Evolutionary conservation across 2,888 invertebrate genomes (phyloP).

Genomic region (Drosophila quinaria): DNA sequence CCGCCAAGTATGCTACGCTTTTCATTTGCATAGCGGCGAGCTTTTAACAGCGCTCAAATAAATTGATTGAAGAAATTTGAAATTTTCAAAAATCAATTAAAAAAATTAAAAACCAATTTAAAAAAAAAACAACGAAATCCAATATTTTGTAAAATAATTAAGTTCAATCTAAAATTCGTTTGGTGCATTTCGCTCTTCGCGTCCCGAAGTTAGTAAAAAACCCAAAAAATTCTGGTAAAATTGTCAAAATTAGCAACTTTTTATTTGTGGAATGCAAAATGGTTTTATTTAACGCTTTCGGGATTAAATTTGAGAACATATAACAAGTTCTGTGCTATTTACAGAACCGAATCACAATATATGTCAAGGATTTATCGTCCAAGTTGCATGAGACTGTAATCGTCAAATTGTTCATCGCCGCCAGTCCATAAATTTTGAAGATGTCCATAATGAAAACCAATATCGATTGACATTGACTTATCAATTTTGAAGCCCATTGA

Average conservation of each 20-base stretch:
- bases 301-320: constrained; percentile 4
- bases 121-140: too few relatives aligned
- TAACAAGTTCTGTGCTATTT: constrained; percentile 29
- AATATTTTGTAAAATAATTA: too few relatives aligned
- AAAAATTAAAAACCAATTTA: too few relatives aligned
- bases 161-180: too few relatives aligned
- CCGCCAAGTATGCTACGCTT: constrained; percentile 5
- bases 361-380: constrained; percentile 85
- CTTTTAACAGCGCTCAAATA: background rate
- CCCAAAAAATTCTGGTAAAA: too few relatives aligned
- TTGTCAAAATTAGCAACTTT: too few relatives aligned
- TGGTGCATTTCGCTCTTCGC: too few relatives aligned
- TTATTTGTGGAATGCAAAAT: constrained; percentile 39
- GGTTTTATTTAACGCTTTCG: constrained; percentile 32
- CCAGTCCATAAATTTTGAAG: too few relatives aligned
- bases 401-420: constrained; percentile 89
- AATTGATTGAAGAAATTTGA: too few relatives aligned
- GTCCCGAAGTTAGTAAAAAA: too few relatives aligned
- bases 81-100: too few relatives aligned
- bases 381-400: constrained; percentile 91
- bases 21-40: background rate
- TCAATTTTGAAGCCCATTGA: constrained; percentile 2
- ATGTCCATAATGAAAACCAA: background rate
- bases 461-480: background rate
- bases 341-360: constrained; percentile 33